These are phyloP conservation scores for Paracentrotus lividus DNA, from an alignment of 53 echinoderm and acorn worm genomes.

Conservation along the genomic window DNA sequence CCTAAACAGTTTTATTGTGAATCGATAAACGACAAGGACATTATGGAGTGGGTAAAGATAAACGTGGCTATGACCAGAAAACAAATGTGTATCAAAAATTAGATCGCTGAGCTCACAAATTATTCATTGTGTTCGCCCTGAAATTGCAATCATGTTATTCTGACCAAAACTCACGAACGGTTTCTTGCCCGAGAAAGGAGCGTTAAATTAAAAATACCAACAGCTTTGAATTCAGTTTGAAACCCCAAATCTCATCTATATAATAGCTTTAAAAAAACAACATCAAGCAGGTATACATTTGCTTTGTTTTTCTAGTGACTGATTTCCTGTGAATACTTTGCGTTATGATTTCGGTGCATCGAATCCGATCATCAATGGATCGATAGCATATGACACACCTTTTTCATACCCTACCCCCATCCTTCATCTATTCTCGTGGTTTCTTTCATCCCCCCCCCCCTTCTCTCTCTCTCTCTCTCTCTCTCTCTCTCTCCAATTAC, in stretches of 20 bases:
- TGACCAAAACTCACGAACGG: slow-evolving; percentile 8
- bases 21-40: no score
- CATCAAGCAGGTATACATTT: no score
- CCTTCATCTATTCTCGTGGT: background rate
- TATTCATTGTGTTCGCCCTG: background rate
- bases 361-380: background rate
- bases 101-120: no score
- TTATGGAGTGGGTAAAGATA: no score
- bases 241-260: no score
- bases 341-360: background rate
- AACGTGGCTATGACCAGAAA: no score
- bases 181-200: background rate
- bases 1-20: no score
- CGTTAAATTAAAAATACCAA: background rate
- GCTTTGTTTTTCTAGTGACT: slow-evolving; percentile 1
- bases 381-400: background rate
- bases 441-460: background rate
- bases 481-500: no score
- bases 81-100: no score
- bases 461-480: background rate
- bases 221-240: no score
- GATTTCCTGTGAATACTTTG: background rate
- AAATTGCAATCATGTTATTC: background rate
- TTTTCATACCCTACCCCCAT: background rate
- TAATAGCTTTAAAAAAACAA: no score